Conservation (phyloP, 2,113 vertebrate species). For the Zosterops borbonicus region DNA sequence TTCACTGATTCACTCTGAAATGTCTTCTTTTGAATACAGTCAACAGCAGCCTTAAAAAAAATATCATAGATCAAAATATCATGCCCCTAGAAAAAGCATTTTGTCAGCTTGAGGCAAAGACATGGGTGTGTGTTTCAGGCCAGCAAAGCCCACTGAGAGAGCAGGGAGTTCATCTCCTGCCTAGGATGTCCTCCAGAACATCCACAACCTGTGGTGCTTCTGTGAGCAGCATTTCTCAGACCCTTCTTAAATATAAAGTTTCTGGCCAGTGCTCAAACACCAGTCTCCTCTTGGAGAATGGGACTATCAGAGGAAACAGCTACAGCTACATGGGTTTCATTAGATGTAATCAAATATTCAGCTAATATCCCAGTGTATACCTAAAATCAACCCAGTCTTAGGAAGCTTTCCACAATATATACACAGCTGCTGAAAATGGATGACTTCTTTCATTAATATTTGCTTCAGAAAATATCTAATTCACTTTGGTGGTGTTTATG, state of each 20-base stretch:
- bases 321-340: not conserved
- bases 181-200: not conserved
- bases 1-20: not conserved
- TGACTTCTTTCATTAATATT: slow-evolving; percentile 44
- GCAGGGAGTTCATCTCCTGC: not conserved
- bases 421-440: slow-evolving; percentile 1
- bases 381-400: not conserved
- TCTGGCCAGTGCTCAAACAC: not conserved
- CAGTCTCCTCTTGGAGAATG: not conserved
- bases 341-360: slow-evolving; percentile 19
- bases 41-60: not conserved
- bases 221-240: slow-evolving; percentile 24
- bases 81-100: not conserved
- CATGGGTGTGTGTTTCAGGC: not conserved
- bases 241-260: not conserved
- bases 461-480: slow-evolving; percentile 49
- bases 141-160: not conserved
- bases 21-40: not conserved
- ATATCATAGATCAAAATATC: not conserved
- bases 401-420: not conserved
- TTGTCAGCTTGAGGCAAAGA: not conserved
- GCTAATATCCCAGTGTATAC: slow-evolving; percentile 7
- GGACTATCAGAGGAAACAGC: not conserved
- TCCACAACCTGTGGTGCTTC: slow-evolving; percentile 6
- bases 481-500: slow-evolving; percentile 32